Evolutionary conservation across 2,888 invertebrate species (phyloP).

Genomic region (Physocephala rufipes): DNA sequence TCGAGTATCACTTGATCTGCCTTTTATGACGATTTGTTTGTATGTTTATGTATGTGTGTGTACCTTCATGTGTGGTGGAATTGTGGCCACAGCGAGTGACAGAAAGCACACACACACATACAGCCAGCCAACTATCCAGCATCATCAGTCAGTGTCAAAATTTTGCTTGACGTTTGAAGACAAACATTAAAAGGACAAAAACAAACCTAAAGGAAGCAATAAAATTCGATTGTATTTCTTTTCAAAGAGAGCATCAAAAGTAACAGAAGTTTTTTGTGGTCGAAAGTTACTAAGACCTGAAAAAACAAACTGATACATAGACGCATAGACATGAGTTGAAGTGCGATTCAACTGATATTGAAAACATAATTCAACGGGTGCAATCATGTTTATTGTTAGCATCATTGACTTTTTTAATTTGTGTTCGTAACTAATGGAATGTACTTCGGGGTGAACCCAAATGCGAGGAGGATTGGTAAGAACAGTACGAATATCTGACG

Average conservation of each 20-base stretch:
- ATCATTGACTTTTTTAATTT: too few species aligned
- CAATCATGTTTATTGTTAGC: too few species aligned
- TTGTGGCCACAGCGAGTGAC: constrained; percentile 35
- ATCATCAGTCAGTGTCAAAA: constrained; percentile 58
- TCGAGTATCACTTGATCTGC: constrained; percentile 30
- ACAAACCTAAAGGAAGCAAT: constrained; percentile 17
- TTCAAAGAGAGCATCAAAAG: not conserved
- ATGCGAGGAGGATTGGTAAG: too few species aligned
- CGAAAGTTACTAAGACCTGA: not conserved
- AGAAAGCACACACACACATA: too few species aligned
- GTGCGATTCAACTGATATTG: not conserved
- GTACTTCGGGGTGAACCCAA: too few species aligned
- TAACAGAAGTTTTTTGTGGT: not conserved
- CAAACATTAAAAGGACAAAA: not conserved
- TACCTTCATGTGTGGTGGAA: constrained; percentile 28
- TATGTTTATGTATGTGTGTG: too few species aligned
- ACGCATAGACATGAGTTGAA: not conserved
- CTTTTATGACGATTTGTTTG: too few species aligned
- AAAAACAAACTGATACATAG: too few species aligned
- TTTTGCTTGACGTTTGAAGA: constrained; percentile 8
- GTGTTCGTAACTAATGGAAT: too few species aligned
- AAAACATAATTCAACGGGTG: too few species aligned
- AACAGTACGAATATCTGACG: too few species aligned
- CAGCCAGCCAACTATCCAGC: constrained; percentile 13
- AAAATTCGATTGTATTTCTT: constrained; percentile 16